Base-by-base conservation (phyloP, 2,888 invertebrate genomes). In the Leistus spinibarbis region DNA sequence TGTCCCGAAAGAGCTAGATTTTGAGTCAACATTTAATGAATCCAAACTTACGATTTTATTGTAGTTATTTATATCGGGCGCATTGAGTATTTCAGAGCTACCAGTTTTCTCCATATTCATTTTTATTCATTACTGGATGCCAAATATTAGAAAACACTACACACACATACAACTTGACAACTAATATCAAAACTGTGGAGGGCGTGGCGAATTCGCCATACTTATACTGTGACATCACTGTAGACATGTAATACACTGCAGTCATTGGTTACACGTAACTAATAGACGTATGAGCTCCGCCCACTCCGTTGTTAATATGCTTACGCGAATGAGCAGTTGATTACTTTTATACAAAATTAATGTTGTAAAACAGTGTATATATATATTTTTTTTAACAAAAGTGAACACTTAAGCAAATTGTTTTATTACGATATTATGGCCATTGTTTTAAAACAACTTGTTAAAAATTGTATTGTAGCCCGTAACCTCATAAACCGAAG, bases 1-100 rank as follows among this genome's bases (percentile, higher is more conserved):
- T 92, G 91, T 88, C 94, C 95, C 60, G 94, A 93, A 89, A 79
- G 94, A 94, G 86, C 93, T 94, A 77, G 95, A 93, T 87, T 95
- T 95, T 60, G 95, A 94, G 84, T 95, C 95, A 0, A 93, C 93
- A 84, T 93, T 92, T 81, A 94, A 87, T 5, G 94, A 94, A 85
- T 95, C 95, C 68, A 92, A 91, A 84, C 93, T 93, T 68, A 93
- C 91, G 86, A 93, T 92, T 87, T 94, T 94, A 7, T 91, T 93
- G 9, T 91, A 91, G 80, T 90, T 85, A 63, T 88, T 89, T 82
- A 88, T 89, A 78, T 92, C 92, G 3, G 40, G 40, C 77, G 90
- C 87, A 82, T 88, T 91, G 77, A 91, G 82, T 78, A 92, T 84
- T 81, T 92, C 92, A 2, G 90, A 87, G 83, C 91, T 92, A 79